These are phyloP conservation scores for Griposia aprilina DNA, from an alignment of 2,888 invertebrate genomes.

Conservation along the genomic window DNA sequence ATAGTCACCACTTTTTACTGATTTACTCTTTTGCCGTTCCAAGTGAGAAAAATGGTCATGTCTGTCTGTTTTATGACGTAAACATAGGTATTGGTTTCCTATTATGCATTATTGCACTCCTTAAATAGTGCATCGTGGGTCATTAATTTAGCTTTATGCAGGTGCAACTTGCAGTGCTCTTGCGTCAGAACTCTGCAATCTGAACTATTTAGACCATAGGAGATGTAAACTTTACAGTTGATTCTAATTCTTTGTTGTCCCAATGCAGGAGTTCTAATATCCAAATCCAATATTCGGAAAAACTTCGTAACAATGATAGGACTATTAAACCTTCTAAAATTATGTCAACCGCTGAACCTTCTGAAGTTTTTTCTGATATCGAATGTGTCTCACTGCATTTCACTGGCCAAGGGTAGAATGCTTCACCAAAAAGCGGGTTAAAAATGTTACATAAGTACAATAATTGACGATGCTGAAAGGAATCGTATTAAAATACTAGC, in stretches of 20 bases:
- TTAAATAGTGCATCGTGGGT: background rate
- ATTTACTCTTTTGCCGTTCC: background rate
- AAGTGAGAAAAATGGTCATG: background rate
- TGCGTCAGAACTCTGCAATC: slow-evolving; percentile 25
- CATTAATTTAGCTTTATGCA: slow-evolving; percentile 14
- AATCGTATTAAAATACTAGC: too few relatives aligned
- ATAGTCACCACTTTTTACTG: background rate
- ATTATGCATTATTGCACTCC: background rate
- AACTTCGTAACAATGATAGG: background rate
- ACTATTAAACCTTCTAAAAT: background rate
- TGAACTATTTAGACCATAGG: too few relatives aligned
- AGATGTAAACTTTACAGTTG: background rate
- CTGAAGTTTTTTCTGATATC: too few relatives aligned
- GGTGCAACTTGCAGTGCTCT: slow-evolving; percentile 4
- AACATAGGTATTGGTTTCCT: background rate
- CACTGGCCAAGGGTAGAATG: too few relatives aligned
- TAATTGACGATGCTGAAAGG: too few relatives aligned
- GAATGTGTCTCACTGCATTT: too few relatives aligned
- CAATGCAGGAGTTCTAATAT: background rate
- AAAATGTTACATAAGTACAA: too few relatives aligned
- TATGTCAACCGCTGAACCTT: too few relatives aligned
- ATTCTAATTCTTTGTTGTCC: background rate
- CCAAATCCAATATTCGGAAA: background rate
- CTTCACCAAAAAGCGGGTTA: too few relatives aligned
- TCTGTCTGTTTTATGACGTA: background rate